Evolutionary conservation across 2,888 invertebrate species (phyloP).

Genomic region (Callimorpha dominula): DNA sequence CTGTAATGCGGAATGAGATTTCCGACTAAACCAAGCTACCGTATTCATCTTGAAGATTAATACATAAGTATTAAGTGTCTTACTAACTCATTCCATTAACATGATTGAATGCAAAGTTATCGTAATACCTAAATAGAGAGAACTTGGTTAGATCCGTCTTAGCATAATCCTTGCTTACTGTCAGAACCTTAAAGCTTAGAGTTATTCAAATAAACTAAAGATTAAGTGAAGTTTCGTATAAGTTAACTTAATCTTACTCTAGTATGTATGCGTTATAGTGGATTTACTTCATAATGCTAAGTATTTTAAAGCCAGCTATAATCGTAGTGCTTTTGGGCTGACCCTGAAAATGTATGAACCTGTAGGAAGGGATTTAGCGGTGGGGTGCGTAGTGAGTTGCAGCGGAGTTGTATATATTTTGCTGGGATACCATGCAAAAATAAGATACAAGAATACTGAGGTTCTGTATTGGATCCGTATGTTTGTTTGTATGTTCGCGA

Average conservation of each 20-base stretch:
- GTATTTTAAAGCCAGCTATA: constrained; percentile 52
- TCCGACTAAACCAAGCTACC: not conserved
- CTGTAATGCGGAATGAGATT: not conserved
- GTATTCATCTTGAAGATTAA: not conserved
- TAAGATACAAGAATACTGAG: too few species aligned
- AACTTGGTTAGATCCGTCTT: constrained; percentile 28
- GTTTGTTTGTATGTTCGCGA: too few species aligned
- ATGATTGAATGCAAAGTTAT: constrained; percentile 23
- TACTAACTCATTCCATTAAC: constrained; percentile 10
- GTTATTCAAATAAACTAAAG: constrained; percentile 21
- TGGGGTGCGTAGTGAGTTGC: constrained; percentile 19
- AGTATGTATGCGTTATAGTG: constrained; percentile 5
- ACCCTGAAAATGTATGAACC: constrained; percentile 56
- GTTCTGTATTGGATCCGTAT: too few species aligned
- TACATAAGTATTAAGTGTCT: constrained; percentile 2
- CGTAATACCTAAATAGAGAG: constrained; percentile 18
- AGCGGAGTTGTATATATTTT: constrained; percentile 20
- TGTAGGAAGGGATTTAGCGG: constrained; percentile 25
- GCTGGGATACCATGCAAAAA: too few species aligned
- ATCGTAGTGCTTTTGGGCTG: constrained; percentile 48
- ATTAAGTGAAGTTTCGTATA: constrained; percentile 27
- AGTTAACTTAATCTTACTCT: constrained; percentile 11
- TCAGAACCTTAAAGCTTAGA: constrained; percentile 7
- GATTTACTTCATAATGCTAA: constrained; percentile 37
- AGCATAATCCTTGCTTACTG: constrained; percentile 39